Evolutionary conservation across 2,797 vertebrate species (phyloP).

Genomic region (Lepus townsendii): DNA sequence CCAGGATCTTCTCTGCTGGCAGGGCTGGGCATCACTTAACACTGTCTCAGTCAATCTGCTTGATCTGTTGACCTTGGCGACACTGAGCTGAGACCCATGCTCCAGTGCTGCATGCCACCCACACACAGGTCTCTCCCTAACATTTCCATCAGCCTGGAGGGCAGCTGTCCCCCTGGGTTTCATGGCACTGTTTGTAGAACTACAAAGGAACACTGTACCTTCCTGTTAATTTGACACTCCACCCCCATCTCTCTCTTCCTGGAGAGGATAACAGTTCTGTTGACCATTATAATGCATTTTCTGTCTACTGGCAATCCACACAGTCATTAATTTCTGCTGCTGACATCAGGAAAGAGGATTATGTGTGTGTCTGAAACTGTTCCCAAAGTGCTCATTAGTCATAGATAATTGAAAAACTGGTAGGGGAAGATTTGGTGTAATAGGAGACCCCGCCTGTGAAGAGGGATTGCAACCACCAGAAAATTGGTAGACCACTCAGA

Average conservation of each 20-base stretch:
- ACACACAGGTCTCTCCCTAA: constrained; percentile 62
- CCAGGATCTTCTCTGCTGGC: not conserved
- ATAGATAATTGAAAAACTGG: constrained; percentile 84
- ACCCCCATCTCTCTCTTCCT: not conserved
- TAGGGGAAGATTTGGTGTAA: constrained; percentile 83
- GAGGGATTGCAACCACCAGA: constrained; percentile 70
- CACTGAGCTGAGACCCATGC: not conserved
- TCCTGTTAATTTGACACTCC: constrained; percentile 64
- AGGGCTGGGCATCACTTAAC: not conserved
- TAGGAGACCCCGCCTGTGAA: constrained; percentile 75
- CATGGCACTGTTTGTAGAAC: constrained; percentile 56
- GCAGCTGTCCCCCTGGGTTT: constrained; percentile 42
- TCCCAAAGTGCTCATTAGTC: constrained; percentile 86
- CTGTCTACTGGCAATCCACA: constrained; percentile 75
- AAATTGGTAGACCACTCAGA: constrained; percentile 79
- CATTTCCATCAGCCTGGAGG: constrained; percentile 39
- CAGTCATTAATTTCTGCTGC: constrained; percentile 83
- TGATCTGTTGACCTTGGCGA: constrained; percentile 63
- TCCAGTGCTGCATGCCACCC: constrained; percentile 5
- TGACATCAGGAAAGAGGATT: constrained; percentile 80
- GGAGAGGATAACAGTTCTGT: constrained; percentile 74
- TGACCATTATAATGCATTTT: constrained; percentile 73
- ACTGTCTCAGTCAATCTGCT: not conserved
- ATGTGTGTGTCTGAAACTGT: constrained; percentile 85
- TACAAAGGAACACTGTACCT: constrained; percentile 73